These are phyloP conservation scores for Pseudoatta argentina DNA, from an alignment of 1,140 invertebrate species.

Conservation along the genomic window DNA sequence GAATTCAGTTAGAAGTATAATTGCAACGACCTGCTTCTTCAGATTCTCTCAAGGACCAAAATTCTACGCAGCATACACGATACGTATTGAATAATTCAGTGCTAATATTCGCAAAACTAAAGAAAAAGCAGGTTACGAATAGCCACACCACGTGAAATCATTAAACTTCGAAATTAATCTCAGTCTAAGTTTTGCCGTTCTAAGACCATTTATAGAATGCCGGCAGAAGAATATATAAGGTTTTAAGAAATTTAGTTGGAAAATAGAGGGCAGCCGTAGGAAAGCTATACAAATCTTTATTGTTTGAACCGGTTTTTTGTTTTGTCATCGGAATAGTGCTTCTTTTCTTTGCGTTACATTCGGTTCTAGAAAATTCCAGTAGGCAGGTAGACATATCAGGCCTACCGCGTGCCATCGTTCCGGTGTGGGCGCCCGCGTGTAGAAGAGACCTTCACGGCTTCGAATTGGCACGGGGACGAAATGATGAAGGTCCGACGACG, in stretches of 20 bases:
- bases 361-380: slow-evolving; percentile 73
- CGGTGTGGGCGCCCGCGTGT: slow-evolving; percentile 68
- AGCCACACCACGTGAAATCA: neutral
- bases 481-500: slow-evolving; percentile 59
- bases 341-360: slow-evolving; percentile 17
- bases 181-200: neutral
- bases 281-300: neutral
- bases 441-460: slow-evolving; percentile 34
- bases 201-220: neutral
- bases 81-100: slow-evolving; percentile 48
- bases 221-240: neutral
- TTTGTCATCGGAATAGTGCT: too few relatives aligned
- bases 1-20: slow-evolving; percentile 5
- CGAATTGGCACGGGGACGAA: slow-evolving; percentile 33
- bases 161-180: slow-evolving; percentile 1
- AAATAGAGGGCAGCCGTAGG: neutral
- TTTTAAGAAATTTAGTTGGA: neutral
- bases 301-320: neutral
- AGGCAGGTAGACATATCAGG: slow-evolving; percentile 63
- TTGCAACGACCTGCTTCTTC: slow-evolving; percentile 25
- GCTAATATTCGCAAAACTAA: slow-evolving; percentile 32
- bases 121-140: slow-evolving; percentile 31
- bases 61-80: slow-evolving; percentile 25
- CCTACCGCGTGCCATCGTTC: slow-evolving; percentile 74
- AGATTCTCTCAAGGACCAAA: slow-evolving; percentile 21